Evolutionary conservation across 2,888 invertebrate species (phyloP), one percentile per base, ranked within the genome.

Genomic region (Tetrapedia diversipes): DNA sequence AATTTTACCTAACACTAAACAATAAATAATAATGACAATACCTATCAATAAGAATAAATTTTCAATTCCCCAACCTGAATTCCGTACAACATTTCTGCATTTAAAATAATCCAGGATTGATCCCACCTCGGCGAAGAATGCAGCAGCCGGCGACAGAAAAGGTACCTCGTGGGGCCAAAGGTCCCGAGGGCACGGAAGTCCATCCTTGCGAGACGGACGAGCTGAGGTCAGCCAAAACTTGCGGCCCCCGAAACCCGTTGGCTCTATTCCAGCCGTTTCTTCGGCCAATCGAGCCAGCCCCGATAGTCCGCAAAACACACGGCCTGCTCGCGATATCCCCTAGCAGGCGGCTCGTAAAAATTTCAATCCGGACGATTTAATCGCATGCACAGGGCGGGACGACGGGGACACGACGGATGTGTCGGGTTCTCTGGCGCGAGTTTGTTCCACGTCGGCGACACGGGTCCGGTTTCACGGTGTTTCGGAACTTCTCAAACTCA

Each of bases 201-300:
- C 74, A 77, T 80, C 80, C 80, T 71, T 65, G 22, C 53, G 51
- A 79, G 65, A 78, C 65, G 69, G 51, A 77, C 57, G 77, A 70
- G 76, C 80, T 75, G 82, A 80, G 86, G 86, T 85, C 86, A 85
- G 82, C 83, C 83, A 82, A 83, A 81, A 83, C 83, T 86, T 76
- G 74, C 80, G 69, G 54, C 59, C 74, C 78, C 70, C 60, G 68
- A 64, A 54, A 81, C 72, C 70, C 66, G 68, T 75, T 87, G 87
- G 87, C 88, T 49, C 24, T n/a, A 65, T 70, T 79, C 87, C 88
- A 87, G 80, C 53, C n/a, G 75, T 73, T 80, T 75, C 77, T 80
- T 76, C 75, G 69, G 77, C 63, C 79, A 86, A 83, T 86, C 86
- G 81, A 71, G 72, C 73, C 32, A 54, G 19, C 73, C n/a, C n/a